Percentiles rank a stretch among this genome's conserved stretches.
These are phyloP conservation scores for Chondrilla cf. caribensis DNA, from an alignment of 37 sponge, comb jelly and placozoan genomes.

Conservation along the genomic window DNA sequence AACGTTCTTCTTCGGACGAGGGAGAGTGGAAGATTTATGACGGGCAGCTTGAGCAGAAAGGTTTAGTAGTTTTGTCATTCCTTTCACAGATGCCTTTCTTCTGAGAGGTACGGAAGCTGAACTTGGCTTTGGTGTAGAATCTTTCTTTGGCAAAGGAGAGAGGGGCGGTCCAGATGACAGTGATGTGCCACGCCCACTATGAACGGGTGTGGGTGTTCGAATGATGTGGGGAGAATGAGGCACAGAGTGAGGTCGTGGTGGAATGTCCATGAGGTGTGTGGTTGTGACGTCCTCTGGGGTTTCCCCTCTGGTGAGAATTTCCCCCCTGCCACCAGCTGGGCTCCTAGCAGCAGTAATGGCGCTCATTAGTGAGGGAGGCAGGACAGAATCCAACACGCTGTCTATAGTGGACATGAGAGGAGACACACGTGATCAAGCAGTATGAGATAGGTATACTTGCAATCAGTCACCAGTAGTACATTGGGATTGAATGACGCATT, in stretches of 20 bases:
- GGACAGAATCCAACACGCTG: not conserved
- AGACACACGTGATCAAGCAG: no score
- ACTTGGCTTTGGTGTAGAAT: no score
- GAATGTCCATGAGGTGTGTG: not conserved
- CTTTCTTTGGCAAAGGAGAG: not conserved
- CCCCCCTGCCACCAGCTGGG: not conserved
- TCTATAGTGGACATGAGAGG: not conserved
- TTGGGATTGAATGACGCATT: no score
- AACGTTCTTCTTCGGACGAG: not conserved
- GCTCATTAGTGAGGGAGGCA: not conserved
- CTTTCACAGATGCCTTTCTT: not conserved
- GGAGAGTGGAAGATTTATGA: conserved; percentile 4
- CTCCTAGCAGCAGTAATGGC: not conserved
- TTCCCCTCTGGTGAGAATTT: no score
- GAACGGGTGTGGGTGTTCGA: not conserved
- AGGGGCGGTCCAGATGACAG: not conserved
- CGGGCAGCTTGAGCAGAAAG: conserved; percentile 1
- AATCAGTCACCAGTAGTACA: no score
- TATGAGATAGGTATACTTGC: no score
- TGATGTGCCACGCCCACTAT: not conserved
- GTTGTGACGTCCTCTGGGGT: no score
- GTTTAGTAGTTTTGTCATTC: not conserved
- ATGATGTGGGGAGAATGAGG: not conserved
- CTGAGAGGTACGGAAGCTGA: not conserved
- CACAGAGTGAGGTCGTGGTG: conserved; percentile 17